Percentiles rank a stretch among this genome's conserved stretches.
Conservation (phyloP, 2,888 invertebrate species). For the Parnassius glacialis region DNA sequence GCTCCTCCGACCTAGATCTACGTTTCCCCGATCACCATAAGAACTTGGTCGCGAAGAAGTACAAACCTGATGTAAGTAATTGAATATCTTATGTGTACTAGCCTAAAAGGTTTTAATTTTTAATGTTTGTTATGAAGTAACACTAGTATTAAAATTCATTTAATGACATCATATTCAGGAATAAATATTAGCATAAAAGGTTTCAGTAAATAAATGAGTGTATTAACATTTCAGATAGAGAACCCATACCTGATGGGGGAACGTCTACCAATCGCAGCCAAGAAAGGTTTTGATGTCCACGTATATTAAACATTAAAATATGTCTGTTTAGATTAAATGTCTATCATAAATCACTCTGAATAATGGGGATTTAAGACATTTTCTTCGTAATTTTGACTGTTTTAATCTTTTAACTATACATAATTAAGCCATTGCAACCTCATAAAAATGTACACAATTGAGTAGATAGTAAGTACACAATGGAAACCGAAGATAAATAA, state of each 20-base stretch:
- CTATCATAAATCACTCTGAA: slow-evolving; percentile 28
- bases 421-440: slow-evolving; percentile 48
- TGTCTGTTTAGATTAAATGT: slow-evolving; percentile 43
- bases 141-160: too few relatives aligned
- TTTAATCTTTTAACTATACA: slow-evolving; percentile 33
- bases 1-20: slow-evolving; percentile 79
- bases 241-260: slow-evolving; percentile 94
- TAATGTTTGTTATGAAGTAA: too few relatives aligned
- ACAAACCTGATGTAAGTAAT: slow-evolving; percentile 76
- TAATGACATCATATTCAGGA: too few relatives aligned
- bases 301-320: slow-evolving; percentile 48
- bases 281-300: slow-evolving; percentile 90
- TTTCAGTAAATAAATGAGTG: slow-evolving; percentile 1
- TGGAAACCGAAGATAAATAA: slow-evolving; percentile 6
- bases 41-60: slow-evolving; percentile 89
- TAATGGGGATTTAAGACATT: slow-evolving; percentile 13
- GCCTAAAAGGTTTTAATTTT: too few relatives aligned
- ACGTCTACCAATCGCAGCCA: slow-evolving; percentile 94
- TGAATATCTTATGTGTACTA: not conserved
- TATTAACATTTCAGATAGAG: slow-evolving; percentile 77
- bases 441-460: slow-evolving; percentile 34
- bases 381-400: slow-evolving; percentile 32
- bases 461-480: slow-evolving; percentile 15
- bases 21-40: slow-evolving; percentile 85
- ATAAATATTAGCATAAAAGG: too few relatives aligned